These are phyloP conservation scores for Drosophila siamana DNA, from an alignment of 2,888 invertebrate genomes.

Conservation along the genomic window DNA sequence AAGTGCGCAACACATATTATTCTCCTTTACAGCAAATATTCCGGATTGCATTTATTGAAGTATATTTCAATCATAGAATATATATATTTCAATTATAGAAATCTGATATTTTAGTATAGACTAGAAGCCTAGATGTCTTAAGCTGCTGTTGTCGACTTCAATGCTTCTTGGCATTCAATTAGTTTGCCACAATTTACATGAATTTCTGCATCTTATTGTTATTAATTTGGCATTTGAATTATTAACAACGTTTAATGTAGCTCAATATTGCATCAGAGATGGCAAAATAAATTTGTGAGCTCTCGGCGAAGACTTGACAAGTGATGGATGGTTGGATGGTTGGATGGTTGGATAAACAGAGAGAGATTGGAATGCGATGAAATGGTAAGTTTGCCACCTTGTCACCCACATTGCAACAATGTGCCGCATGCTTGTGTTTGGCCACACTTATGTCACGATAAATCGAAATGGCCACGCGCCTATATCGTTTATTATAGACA, in stretches of 20 bases:
- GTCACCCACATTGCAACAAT: constrained; percentile 32
- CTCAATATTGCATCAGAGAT: background rate
- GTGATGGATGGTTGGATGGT: too few species aligned
- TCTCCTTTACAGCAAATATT: background rate
- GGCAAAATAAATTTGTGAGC: background rate
- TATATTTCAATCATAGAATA: too few species aligned
- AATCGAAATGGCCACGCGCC: constrained; percentile 24
- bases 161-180: too few species aligned
- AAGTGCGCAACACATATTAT: background rate
- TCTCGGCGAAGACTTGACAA: background rate
- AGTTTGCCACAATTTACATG: too few species aligned
- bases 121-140: too few species aligned
- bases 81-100: too few species aligned
- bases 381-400: constrained; percentile 12
- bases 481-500: constrained; percentile 33
- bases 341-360: background rate
- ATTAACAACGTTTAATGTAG: too few species aligned
- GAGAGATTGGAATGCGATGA: background rate
- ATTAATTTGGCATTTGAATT: too few species aligned
- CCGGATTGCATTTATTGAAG: too few species aligned
- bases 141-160: too few species aligned
- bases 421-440: constrained; percentile 22
- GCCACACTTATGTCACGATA: constrained; percentile 48
- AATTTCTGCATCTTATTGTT: too few species aligned
- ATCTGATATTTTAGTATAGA: too few species aligned